Base-by-base conservation (phyloP, 2,797 vertebrate species). In the Sebastes minor region DNA sequence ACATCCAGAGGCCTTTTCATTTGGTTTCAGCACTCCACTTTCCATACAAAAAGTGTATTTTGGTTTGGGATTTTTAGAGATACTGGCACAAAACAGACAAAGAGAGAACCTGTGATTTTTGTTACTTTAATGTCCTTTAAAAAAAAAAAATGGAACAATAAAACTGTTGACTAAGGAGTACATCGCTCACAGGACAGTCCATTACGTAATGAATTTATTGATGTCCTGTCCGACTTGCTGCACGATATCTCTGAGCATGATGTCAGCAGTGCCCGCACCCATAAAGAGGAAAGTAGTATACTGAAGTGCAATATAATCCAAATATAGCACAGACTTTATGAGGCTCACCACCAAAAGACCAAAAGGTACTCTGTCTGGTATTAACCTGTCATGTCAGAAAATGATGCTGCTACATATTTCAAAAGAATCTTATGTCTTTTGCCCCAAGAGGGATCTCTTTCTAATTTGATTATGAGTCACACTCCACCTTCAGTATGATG, bases 131-230 rank as follows among this genome's bases (percentile, higher is more conserved):
- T 64, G 56, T 13, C 49, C 65, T 60, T 72, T 46, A 25, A 71
- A 57, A 57, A 46, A 42, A 38, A 69, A n/a, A 53, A 66, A 71
- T 68, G 56, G 6, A 71, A 62, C 63, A 73, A 82, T 89, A 79
- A 86, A 89, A 85, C 77, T 55, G 55, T 76, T 79, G 84, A 88
- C 62, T 81, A 76, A 85, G 83, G 63, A 84, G 52, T 33, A 64
- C 64, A 78, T 73, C 74, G 60, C 80, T 84, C 81, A 73, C 65
- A 80, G 85, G 80, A 87, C 60, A 71, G 71, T 85, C 83, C 72
- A 85, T 94, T 92, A 92, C 52, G 6, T 93, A 91, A 93, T 94
- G 76, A 93, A 90, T 82, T 81, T 93, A 94, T 93, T 81, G 91
- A 91, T 68, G 70, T 86, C 85, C 85, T 81, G 75, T 88, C 78